A percentile compares a stretch with the other conserved stretches of the same genome.
These are phyloP conservation scores for Agriopis marginaria DNA, from an alignment of 2,888 invertebrate species.

Conservation along the genomic window DNA sequence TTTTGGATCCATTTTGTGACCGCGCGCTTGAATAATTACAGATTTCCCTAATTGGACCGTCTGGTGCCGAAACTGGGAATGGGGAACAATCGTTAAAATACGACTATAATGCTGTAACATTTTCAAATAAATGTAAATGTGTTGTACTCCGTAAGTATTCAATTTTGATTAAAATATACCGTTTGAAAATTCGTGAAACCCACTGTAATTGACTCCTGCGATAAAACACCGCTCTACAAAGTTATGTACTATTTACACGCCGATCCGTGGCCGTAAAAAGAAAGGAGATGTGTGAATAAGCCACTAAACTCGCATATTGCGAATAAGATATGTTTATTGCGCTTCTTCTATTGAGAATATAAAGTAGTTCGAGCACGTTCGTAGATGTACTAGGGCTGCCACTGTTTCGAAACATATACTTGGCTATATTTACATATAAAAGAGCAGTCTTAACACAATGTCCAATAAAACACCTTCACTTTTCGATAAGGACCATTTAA, in stretches of 20 bases:
- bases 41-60: slow-evolving; percentile 32
- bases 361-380: slow-evolving; percentile 32
- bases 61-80: slow-evolving; percentile 21
- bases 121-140: slow-evolving; percentile 15
- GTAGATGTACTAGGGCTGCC: slow-evolving; percentile 26
- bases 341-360: slow-evolving; percentile 36
- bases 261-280: slow-evolving; percentile 37
- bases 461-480: no score
- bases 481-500: no score
- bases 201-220: slow-evolving; percentile 28
- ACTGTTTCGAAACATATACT: neutral
- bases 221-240: slow-evolving; percentile 33
- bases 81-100: slow-evolving; percentile 26
- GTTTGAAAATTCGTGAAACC: slow-evolving; percentile 26
- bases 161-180: neutral
- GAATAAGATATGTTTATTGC: slow-evolving; percentile 42
- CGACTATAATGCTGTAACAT: slow-evolving; percentile 10
- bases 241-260: slow-evolving; percentile 35
- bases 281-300: slow-evolving; percentile 40
- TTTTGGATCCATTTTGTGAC: slow-evolving; percentile 33
- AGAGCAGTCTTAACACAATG: no score
- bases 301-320: slow-evolving; percentile 38
- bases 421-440: neutral
- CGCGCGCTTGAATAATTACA: slow-evolving; percentile 36
- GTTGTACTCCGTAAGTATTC: neutral